Percentiles rank a stretch among this genome's conserved stretches.
phyloP scores from a whole-genome alignment of 2,888 invertebrate species.

The Oscheius onirici region DNA sequence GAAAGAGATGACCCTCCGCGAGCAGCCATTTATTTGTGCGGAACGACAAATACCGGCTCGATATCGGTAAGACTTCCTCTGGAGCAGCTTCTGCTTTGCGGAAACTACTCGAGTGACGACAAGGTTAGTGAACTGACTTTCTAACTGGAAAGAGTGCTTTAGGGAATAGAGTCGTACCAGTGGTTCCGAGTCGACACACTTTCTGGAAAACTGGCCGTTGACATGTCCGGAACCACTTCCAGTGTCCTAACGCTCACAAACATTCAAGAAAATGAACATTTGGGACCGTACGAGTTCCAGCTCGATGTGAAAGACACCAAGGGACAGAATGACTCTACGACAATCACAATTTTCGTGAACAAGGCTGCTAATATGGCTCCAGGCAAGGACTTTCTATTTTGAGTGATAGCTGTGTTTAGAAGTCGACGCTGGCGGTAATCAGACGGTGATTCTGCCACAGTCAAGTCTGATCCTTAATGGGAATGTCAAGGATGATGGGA shows the following conservation, averaged over 20 bases:
- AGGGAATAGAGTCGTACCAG: conserved; percentile 40
- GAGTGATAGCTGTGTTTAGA: not conserved
- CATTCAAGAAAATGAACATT: conserved; percentile 42
- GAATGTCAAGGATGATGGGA: conserved; percentile 46
- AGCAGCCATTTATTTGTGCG: conserved; percentile 39
- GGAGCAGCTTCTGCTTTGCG: conserved; percentile 40
- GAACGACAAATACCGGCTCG: conserved; percentile 34
- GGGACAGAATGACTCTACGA: conserved; percentile 40
- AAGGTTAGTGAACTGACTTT: conserved; percentile 16
- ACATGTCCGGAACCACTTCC: conserved; percentile 36
- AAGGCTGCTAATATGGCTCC: conserved; percentile 38
- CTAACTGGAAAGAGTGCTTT: conserved; percentile 22
- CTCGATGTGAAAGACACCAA: conserved; percentile 42
- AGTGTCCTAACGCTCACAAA: conserved; percentile 38
- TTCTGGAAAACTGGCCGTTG: conserved; percentile 36
- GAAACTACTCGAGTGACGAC: conserved; percentile 41
- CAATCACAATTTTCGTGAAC: conserved; percentile 41
- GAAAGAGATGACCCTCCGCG: conserved; percentile 49
- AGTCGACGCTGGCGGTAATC: conserved; percentile 38
- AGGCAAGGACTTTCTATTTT: conserved; percentile 16
- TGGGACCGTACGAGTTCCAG: conserved; percentile 43
- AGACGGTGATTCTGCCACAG: conserved; percentile 41
- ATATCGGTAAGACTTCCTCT: conserved; percentile 42
- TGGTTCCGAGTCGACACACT: conserved; percentile 43
- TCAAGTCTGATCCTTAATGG: conserved; percentile 41